These are phyloP conservation scores for Pachypsylla venusta DNA, from an alignment of 1,140 invertebrate species.

Conservation along the genomic window DNA sequence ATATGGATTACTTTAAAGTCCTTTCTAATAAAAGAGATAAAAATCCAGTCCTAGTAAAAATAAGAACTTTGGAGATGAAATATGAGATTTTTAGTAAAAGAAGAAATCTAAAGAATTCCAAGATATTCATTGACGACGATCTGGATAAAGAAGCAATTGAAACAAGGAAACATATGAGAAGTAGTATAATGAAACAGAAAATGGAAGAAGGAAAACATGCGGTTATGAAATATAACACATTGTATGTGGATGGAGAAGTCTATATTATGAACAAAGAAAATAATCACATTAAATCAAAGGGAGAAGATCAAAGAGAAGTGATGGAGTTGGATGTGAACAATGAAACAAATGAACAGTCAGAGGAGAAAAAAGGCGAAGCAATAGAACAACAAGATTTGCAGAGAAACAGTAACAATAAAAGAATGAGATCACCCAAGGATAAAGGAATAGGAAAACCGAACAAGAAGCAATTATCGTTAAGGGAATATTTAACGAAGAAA, in stretches of 20 bases:
- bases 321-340: too few species aligned
- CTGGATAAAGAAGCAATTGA: background rate
- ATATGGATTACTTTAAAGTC: background rate
- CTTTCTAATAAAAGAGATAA: background rate
- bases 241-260: background rate
- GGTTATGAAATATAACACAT: background rate
- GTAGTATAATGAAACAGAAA: background rate
- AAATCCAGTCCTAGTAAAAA: background rate
- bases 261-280: background rate
- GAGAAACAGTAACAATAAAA: too few species aligned
- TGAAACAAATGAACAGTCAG: too few species aligned
- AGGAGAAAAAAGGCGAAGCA: too few species aligned
- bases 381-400: too few species aligned
- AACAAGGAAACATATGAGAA: background rate
- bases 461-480: too few species aligned
- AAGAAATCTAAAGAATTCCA: background rate
- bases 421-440: too few species aligned
- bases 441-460: too few species aligned
- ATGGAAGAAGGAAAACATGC: background rate
- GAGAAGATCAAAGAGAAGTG: too few species aligned
- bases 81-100: background rate
- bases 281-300: background rate
- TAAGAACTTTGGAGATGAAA: background rate
- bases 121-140: background rate
- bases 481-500: too few species aligned